Evolutionary conservation across 2,797 vertebrate species (phyloP).

Genomic region (Protosalanx chinensis): DNA sequence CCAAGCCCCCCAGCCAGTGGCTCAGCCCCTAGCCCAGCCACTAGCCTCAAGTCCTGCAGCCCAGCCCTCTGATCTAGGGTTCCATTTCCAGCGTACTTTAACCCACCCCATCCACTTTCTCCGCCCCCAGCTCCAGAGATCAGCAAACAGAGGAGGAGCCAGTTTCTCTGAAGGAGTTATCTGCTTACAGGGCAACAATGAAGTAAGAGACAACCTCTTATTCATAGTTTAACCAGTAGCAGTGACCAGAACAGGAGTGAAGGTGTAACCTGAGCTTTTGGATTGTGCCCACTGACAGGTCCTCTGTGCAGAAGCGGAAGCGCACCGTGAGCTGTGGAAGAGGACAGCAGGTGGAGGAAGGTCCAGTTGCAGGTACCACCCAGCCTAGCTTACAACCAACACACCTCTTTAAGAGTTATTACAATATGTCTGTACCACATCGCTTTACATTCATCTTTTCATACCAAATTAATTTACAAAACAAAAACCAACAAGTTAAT

Average conservation of each 20-base stretch:
- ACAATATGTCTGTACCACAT: not conserved
- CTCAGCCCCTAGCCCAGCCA: not conserved
- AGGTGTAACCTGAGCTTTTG: not conserved
- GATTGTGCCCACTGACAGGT: constrained; percentile 22
- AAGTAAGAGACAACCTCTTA: not conserved
- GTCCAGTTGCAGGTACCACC: constrained; percentile 41
- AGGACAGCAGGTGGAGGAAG: constrained; percentile 25
- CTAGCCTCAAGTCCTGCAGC: not conserved
- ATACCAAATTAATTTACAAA: not conserved
- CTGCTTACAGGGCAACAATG: constrained; percentile 1
- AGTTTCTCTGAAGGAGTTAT: not conserved
- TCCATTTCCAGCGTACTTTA: not conserved
- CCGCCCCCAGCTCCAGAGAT: not conserved
- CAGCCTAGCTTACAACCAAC: constrained; percentile 14
- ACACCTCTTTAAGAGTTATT: not conserved
- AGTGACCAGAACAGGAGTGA: not conserved
- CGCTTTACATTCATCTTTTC: not conserved
- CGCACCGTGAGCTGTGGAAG: constrained; percentile 36
- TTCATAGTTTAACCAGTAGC: not conserved
- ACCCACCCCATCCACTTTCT: no score
- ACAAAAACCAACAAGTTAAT: not conserved
- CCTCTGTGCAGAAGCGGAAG: constrained; percentile 30
- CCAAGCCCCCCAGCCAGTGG: not conserved
- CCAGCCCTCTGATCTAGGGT: not conserved
- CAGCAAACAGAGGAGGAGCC: not conserved